Conservation (phyloP, 2,888 invertebrate genomes). For the Netelia inedita region DNA sequence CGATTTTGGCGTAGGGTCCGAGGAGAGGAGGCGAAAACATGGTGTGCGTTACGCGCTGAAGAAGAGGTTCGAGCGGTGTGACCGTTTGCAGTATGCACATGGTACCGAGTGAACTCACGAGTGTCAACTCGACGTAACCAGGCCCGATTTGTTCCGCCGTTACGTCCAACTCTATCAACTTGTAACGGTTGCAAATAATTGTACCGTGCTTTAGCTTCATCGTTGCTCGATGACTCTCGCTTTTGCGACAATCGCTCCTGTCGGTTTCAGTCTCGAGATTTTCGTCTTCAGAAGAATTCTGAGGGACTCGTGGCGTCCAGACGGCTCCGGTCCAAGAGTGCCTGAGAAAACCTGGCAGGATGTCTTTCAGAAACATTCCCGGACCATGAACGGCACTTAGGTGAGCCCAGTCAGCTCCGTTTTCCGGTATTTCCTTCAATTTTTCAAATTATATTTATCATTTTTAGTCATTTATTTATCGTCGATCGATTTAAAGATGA, state of each 20-base stretch:
- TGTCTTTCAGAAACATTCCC: slow-evolving; percentile 79
- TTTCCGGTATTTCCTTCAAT: slow-evolving; percentile 94
- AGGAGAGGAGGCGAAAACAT: slow-evolving; percentile 89
- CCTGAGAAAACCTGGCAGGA: slow-evolving; percentile 73
- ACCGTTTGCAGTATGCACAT: slow-evolving; percentile 91
- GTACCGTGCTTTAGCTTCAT: slow-evolving; percentile 89
- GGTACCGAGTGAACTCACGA: slow-evolving; percentile 88
- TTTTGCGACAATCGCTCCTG: slow-evolving; percentile 76
- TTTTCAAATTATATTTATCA: slow-evolving; percentile 10
- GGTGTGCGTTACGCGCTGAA: slow-evolving; percentile 92
- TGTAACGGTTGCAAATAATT: slow-evolving; percentile 87
- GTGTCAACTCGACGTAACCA: slow-evolving; percentile 90
- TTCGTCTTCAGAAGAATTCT: not conserved
- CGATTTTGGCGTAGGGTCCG: slow-evolving; percentile 88
- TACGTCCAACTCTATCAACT: slow-evolving; percentile 88
- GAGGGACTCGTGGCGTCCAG: slow-evolving; percentile 86
- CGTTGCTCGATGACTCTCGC: slow-evolving; percentile 88
- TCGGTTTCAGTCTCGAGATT: slow-evolving; percentile 15
- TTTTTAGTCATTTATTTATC: slow-evolving; percentile 2
- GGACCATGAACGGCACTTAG: slow-evolving; percentile 91
- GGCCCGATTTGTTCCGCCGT: slow-evolving; percentile 90
- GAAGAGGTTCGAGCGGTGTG: slow-evolving; percentile 91
- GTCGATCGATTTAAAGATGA: not conserved
- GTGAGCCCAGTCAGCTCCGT: slow-evolving; percentile 95
- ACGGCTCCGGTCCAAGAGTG: slow-evolving; percentile 85